phyloP scores from a whole-genome alignment of 2,113 vertebrate species.

The Indri indri region DNA sequence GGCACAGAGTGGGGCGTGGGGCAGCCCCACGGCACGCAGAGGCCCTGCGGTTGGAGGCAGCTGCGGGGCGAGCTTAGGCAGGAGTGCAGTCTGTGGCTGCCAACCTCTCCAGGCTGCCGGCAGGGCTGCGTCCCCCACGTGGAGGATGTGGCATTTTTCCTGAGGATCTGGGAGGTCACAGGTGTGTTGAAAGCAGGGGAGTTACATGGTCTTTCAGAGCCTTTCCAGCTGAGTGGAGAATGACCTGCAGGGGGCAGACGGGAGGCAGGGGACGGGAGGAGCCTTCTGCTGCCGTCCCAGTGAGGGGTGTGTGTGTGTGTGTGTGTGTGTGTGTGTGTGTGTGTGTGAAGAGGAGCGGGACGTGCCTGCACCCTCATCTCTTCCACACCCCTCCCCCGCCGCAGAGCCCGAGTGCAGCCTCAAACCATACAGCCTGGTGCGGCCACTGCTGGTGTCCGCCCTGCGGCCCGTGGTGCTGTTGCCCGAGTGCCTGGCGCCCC shows the following conservation, averaged over 20 bases:
- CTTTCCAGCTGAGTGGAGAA: neutral
- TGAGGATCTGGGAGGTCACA: neutral
- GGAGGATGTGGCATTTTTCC: neutral
- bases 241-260: constrained; percentile 43
- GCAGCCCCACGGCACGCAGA: neutral
- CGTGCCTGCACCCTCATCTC: neutral
- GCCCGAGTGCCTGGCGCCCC: constrained; percentile 88
- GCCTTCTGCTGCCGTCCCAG: accelerated
- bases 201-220: neutral
- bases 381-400: neutral
- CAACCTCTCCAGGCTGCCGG: neutral
- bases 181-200: neutral
- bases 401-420: constrained; percentile 85
- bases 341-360: neutral
- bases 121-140: neutral
- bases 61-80: neutral
- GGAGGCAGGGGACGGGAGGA: neutral
- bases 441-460: constrained; percentile 83
- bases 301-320: accelerated
- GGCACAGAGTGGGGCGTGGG: neutral
- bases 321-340: no score
- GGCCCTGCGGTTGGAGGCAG: neutral
- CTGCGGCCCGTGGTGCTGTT: constrained; percentile 92
- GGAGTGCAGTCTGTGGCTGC: neutral
- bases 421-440: constrained; percentile 93